These are phyloP conservation scores for Drosophila ustulata DNA, from an alignment of 2,888 invertebrate genomes.

Conservation along the genomic window DNA sequence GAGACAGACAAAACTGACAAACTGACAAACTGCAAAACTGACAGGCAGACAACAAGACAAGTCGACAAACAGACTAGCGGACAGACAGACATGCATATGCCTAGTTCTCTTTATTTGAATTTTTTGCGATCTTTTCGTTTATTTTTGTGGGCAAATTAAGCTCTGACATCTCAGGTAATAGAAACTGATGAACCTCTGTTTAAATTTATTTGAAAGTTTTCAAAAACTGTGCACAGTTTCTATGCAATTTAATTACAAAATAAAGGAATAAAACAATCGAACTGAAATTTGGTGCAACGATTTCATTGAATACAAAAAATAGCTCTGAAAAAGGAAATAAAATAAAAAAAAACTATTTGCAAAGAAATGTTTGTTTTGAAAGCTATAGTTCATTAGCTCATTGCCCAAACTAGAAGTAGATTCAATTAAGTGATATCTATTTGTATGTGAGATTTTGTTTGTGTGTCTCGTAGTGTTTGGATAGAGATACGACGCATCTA, in stretches of 20 bases:
- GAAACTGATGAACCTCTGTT: conserved; percentile 28
- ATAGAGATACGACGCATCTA: conserved; percentile 29
- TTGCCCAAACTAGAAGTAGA: conserved; percentile 18
- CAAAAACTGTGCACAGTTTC: too few species aligned
- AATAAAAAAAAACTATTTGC: too few species aligned
- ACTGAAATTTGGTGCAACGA: too few species aligned
- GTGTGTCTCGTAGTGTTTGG: conserved; percentile 13
- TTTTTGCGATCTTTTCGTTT: conserved; percentile 36
- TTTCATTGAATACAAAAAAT: too few species aligned
- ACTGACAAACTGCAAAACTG: conserved; percentile 7
- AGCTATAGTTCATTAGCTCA: conserved; percentile 26
- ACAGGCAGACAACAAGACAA: conserved; percentile 2
- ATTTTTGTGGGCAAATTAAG: conserved; percentile 58
- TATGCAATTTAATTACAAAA: too few species aligned
- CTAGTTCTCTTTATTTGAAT: conserved; percentile 64
- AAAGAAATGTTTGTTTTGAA: neutral
- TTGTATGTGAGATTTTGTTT: neutral
- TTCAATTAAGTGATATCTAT: conserved; percentile 30
- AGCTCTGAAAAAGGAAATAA: too few species aligned
- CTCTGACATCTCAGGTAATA: conserved; percentile 42
- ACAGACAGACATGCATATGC: conserved; percentile 21
- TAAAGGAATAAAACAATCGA: too few species aligned
- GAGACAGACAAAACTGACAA: conserved; percentile 43
- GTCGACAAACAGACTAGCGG: neutral
- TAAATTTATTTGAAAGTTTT: too few species aligned